Percentiles rank a stretch among this genome's conserved stretches.
Evolutionary conservation across 2,797 vertebrate genomes (phyloP).

Genomic region (Echeneis naucrates): DNA sequence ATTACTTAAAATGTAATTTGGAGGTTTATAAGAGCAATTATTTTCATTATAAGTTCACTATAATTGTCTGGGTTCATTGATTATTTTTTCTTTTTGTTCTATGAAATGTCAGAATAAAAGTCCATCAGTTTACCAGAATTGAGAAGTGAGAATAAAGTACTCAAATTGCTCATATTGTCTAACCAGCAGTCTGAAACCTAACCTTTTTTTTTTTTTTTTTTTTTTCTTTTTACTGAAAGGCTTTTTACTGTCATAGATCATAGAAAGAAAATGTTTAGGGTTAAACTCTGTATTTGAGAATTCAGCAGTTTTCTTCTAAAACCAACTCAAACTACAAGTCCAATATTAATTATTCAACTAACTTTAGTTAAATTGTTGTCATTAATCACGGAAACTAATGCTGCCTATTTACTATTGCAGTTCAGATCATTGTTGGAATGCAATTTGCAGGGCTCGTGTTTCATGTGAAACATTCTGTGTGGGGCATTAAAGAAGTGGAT

Average conservation of each 20-base stretch:
- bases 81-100: neutral
- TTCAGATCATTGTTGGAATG: slow-evolving; percentile 46
- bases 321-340: neutral
- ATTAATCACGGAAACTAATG: slow-evolving; percentile 9
- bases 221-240: neutral
- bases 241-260: neutral
- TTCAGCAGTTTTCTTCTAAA: neutral
- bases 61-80: neutral
- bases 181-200: neutral
- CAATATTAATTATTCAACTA: neutral
- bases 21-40: neutral
- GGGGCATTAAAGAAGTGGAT: slow-evolving; percentile 59
- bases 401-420: slow-evolving; percentile 10
- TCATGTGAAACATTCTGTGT: slow-evolving; percentile 48
- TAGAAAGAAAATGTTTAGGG: neutral
- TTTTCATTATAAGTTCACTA: neutral
- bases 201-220: neutral
- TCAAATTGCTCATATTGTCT: neutral
- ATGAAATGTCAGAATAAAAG: neutral
- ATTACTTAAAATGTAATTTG: neutral
- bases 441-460: slow-evolving; percentile 57
- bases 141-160: neutral
- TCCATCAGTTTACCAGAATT: neutral
- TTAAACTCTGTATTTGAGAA: neutral
- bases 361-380: slow-evolving; percentile 1